These are phyloP conservation scores for Drosophila macrospina DNA, from an alignment of 2,888 invertebrate genomes.

Conservation along the genomic window DNA sequence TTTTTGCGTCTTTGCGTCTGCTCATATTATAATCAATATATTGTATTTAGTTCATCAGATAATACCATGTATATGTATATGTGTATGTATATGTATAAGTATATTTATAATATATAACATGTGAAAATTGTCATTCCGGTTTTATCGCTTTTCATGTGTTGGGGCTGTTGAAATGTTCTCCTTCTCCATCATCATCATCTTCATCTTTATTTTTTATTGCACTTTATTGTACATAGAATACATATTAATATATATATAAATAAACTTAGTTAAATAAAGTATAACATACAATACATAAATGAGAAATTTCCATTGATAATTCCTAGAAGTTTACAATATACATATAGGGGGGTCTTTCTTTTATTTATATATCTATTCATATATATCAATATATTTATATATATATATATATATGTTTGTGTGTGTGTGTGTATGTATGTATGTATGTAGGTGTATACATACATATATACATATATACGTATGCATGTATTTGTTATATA, in stretches of 20 bases:
- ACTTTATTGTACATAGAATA: slow-evolving; percentile 59
- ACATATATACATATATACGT: slow-evolving; percentile 10
- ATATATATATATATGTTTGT: slow-evolving; percentile 30
- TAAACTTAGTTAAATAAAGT: slow-evolving; percentile 67
- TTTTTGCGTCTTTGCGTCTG: slow-evolving; percentile 46
- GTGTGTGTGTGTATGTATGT: slow-evolving; percentile 14
- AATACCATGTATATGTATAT: slow-evolving; percentile 69
- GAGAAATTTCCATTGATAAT: slow-evolving; percentile 45
- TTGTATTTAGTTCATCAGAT: slow-evolving; percentile 69
- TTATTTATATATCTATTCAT: slow-evolving; percentile 26
- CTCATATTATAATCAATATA: slow-evolving; percentile 72
- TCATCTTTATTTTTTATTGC: slow-evolving; percentile 34
- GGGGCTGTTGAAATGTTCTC: slow-evolving; percentile 1
- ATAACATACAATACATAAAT: slow-evolving; percentile 66
- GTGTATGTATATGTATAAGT: slow-evolving; percentile 33
- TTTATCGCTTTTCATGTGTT: slow-evolving; percentile 23
- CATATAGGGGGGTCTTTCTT: slow-evolving; percentile 44
- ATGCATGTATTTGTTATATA: slow-evolving; percentile 15
- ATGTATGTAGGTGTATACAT: slow-evolving; percentile 18
- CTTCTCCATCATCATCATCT: no score
- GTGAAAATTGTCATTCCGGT: slow-evolving; percentile 52
- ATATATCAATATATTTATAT: slow-evolving; percentile 17
- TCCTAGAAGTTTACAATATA: slow-evolving; percentile 57
- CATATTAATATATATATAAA: slow-evolving; percentile 42
- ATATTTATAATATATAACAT: slow-evolving; percentile 71